Evolutionary conservation across 1,140 invertebrate genomes (phyloP), one percentile per base, ranked within the genome.

Genomic region (Mamestra configurata): DNA sequence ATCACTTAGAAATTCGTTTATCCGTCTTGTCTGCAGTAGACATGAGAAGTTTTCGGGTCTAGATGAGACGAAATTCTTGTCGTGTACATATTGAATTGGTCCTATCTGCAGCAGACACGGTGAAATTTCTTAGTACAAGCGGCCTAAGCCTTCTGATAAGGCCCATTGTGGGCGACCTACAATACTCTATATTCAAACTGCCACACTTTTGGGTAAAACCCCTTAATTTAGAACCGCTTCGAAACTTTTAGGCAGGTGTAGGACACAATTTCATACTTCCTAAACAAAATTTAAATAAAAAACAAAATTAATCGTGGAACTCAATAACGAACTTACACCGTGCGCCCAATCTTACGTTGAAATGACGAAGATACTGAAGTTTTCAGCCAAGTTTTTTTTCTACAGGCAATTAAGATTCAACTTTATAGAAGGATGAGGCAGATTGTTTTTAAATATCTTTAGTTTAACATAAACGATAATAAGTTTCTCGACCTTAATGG

Each of bases 371-470:
- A 27, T 64, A 10, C 40, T 5, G 6, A 40, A 64, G 40, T 49
- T 77, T 40, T 22, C 7, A 13, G 27, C 18, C 40, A 1, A 31
- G 18, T 4, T 13, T 64, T 77, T 77, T 77, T 66, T 51, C 37
- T 46, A 1, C 15, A 66, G 27, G 24, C 46, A 66, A 77, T 77
- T 68, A 77, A 66, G 59, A 18, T 15, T 53, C 0, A 59, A 57
- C 20, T 59, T 43, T 73, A 24, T n/a, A 55, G 37, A 40, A 35
- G n/a, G 46, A 49, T 18, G 43, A 24, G 13, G 40, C 15, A 35
- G 31, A 77, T 77, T 77, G 59, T 66, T 77, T 77, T 77, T 37
- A 66, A 40, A 51, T 66, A 57, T 40, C 53, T 59, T 71, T 59
- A 73, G 71, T 59, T 73, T 73, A 11, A 35, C 20, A 11, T 31